A percentile compares a stretch with the other conserved stretches of the same genome.
These are phyloP conservation scores for Phymorhynchus buccinoides DNA, from an alignment of 1,140 invertebrate species.

Conservation along the genomic window DNA sequence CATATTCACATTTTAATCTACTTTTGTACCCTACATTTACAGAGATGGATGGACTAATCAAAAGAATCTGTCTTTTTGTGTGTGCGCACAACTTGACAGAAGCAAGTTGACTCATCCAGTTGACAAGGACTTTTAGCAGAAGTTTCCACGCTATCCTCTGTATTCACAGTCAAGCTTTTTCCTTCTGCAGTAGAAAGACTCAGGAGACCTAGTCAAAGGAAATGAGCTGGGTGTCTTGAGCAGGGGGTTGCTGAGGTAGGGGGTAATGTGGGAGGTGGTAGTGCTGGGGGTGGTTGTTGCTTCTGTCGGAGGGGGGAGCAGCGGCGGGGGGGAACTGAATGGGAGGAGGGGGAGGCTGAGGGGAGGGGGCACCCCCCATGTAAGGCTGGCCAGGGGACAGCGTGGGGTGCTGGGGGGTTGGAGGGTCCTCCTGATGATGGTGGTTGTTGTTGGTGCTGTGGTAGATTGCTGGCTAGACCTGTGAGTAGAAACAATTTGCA, in stretches of 20 bases:
- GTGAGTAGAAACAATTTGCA: not conserved
- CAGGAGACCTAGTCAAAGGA: constrained; percentile 71
- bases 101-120: no score
- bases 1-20: no score
- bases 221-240: constrained; percentile 65
- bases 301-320: constrained; percentile 41
- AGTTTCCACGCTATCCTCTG: no score
- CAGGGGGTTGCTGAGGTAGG: constrained; percentile 56
- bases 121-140: no score
- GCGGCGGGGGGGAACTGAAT: constrained; percentile 31
- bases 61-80: no score
- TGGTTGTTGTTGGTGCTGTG: constrained; percentile 38
- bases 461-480: constrained; percentile 62
- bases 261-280: constrained; percentile 46
- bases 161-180: no score
- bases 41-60: no score
- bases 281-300: constrained; percentile 52
- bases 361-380: constrained; percentile 42
- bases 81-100: no score
- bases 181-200: not conserved
- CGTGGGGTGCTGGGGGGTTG: constrained; percentile 49
- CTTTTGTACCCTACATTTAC: no score
- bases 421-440: constrained; percentile 33
- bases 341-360: constrained; percentile 53
- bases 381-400: not conserved